Conservation (phyloP, 2,113 vertebrate species). For the Protobothrops flavoviridis region DNA sequence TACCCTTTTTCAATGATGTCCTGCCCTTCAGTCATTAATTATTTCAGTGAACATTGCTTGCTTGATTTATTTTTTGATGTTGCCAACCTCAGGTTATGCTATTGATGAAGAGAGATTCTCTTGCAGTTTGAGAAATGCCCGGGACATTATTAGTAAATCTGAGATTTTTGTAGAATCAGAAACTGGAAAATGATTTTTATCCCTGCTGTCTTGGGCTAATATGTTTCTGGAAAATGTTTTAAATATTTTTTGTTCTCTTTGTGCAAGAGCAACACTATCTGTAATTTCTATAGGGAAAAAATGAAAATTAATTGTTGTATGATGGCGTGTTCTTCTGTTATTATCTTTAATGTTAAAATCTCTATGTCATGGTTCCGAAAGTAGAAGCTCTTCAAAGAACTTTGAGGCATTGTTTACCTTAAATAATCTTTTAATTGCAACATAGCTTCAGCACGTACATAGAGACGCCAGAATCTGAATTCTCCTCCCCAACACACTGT, state of each 20-base stretch:
- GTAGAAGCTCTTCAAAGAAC: no score
- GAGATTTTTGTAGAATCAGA: neutral
- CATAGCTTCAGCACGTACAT: no score
- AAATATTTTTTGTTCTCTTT: conserved; percentile 18
- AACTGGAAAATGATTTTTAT: neutral
- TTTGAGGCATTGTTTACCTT: no score
- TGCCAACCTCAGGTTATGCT: neutral
- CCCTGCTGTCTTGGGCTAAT: neutral
- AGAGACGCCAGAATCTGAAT: no score
- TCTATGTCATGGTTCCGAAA: neutral
- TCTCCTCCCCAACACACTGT: no score
- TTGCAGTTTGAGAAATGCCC: neutral
- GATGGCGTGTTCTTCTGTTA: neutral
- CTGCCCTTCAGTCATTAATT: neutral
- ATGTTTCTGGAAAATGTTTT: conserved; percentile 25
- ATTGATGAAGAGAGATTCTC: neutral
- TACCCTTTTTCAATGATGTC: neutral
- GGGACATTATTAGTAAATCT: neutral
- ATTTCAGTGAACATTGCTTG: neutral
- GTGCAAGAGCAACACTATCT: conserved; percentile 13
- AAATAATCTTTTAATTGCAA: no score
- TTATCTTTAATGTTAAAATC: conserved; percentile 28
- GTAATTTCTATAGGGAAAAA: conserved; percentile 29
- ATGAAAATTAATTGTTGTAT: conserved; percentile 19
- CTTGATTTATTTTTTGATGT: neutral